A percentile compares a stretch with the other conserved stretches of the same genome.
Conservation (phyloP, 2,113 vertebrate species). For the Acanthisitta chloris region DNA sequence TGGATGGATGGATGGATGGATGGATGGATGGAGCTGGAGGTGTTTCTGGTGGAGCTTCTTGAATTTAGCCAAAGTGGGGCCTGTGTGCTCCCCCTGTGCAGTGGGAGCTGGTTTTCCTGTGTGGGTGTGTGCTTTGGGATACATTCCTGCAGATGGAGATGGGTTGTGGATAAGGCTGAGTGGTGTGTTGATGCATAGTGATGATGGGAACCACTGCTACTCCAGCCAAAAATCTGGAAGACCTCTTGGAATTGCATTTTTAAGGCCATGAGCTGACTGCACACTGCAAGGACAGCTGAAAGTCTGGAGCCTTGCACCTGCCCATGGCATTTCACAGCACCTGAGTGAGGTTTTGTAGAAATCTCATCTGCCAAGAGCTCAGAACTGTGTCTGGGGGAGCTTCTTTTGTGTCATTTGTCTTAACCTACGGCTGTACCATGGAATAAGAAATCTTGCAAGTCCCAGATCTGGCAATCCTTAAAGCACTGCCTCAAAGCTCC, state of each 20-base stretch:
- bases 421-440: neutral
- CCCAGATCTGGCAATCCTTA: neutral
- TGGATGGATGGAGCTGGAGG: neutral
- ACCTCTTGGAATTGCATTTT: neutral
- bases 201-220: neutral
- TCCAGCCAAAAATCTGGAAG: neutral
- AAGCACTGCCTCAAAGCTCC: neutral
- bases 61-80: neutral
- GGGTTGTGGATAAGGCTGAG: neutral
- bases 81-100: neutral
- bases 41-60: neutral
- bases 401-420: neutral
- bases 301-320: neutral
- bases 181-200: accelerated
- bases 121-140: neutral
- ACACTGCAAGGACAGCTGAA: neutral
- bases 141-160: accelerated
- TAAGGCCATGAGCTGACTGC: neutral
- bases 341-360: neutral
- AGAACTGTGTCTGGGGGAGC: neutral
- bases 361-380: neutral
- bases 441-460: neutral
- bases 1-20: no score
- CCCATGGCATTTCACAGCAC: neutral
- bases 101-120: neutral